phyloP scores from a whole-genome alignment of 2,797 vertebrate genomes.

The Scleropages formosus region DNA sequence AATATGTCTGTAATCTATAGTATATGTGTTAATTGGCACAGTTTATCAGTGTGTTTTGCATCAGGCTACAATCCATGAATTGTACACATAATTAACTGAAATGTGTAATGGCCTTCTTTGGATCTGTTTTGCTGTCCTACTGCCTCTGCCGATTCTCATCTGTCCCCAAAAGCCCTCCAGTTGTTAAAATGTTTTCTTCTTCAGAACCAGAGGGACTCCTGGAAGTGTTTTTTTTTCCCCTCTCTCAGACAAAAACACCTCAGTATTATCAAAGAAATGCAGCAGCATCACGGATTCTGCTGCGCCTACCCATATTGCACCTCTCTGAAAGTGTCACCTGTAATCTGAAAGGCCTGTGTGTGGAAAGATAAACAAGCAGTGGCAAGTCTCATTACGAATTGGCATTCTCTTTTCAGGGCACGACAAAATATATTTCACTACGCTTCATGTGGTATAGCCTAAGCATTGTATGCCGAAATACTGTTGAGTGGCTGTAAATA shows the following conservation, averaged over 20 bases:
- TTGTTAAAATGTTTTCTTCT: slow-evolving; percentile 28
- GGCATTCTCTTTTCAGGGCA: neutral
- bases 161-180: neutral
- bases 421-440: neutral
- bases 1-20: neutral
- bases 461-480: neutral
- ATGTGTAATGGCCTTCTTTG: neutral
- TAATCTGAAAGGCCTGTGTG: neutral
- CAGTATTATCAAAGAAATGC: slow-evolving; percentile 22
- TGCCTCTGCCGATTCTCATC: neutral
- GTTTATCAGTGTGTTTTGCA: neutral
- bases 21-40: too few relatives aligned
- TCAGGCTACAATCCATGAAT: neutral
- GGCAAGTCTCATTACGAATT: neutral
- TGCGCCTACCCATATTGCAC: neutral
- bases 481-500: neutral
- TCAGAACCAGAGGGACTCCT: slow-evolving; percentile 14
- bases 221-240: slow-evolving; percentile 26
- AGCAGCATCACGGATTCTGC: neutral
- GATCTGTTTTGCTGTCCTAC: neutral
- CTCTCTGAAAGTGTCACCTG: slow-evolving; percentile 13
- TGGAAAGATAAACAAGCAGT: neutral
- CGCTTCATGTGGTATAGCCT: neutral
- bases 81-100: slow-evolving; percentile 1
- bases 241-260: slow-evolving; percentile 23